These are phyloP conservation scores for Smutsia gigantea DNA, from an alignment of 2,797 vertebrate genomes.

Conservation along the genomic window DNA sequence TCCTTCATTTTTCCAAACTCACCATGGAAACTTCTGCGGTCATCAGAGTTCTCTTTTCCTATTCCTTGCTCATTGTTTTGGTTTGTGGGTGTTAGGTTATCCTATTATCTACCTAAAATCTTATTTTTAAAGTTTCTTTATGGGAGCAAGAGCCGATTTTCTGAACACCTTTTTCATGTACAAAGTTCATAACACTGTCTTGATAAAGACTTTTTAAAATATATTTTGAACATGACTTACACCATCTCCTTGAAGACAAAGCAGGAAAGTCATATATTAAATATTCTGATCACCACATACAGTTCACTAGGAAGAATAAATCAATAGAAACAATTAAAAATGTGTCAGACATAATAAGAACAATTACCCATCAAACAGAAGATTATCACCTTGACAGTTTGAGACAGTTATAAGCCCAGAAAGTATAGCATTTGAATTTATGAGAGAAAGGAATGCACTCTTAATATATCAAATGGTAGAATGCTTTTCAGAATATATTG, in stretches of 20 bases:
- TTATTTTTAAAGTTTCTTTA: slow-evolving; percentile 37
- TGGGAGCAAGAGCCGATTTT: slow-evolving; percentile 12
- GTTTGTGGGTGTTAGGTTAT: background rate
- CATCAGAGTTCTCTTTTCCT: background rate
- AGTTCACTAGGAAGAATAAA: slow-evolving; percentile 43
- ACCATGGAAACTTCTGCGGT: background rate
- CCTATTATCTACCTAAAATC: slow-evolving; percentile 27
- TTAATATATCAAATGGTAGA: slow-evolving; percentile 9
- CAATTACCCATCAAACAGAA: slow-evolving; percentile 17
- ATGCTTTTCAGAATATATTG: slow-evolving; percentile 15
- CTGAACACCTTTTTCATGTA: background rate
- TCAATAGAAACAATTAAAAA: slow-evolving; percentile 67
- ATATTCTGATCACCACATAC: slow-evolving; percentile 18
- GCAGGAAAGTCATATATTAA: slow-evolving; percentile 13
- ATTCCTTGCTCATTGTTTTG: background rate
- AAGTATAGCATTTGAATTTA: slow-evolving; percentile 23
- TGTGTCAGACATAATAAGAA: slow-evolving; percentile 54
- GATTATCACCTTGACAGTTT: slow-evolving; percentile 54
- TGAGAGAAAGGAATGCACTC: background rate
- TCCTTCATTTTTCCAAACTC: slow-evolving; percentile 18
- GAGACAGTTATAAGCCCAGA: background rate
- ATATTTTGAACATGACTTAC: background rate
- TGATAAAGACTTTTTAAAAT: background rate
- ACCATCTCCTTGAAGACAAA: slow-evolving; percentile 23
- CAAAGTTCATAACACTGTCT: background rate